These are phyloP conservation scores for Spinibarbus caldwelli DNA, from an alignment of 2,797 vertebrate species.

Conservation along the genomic window DNA sequence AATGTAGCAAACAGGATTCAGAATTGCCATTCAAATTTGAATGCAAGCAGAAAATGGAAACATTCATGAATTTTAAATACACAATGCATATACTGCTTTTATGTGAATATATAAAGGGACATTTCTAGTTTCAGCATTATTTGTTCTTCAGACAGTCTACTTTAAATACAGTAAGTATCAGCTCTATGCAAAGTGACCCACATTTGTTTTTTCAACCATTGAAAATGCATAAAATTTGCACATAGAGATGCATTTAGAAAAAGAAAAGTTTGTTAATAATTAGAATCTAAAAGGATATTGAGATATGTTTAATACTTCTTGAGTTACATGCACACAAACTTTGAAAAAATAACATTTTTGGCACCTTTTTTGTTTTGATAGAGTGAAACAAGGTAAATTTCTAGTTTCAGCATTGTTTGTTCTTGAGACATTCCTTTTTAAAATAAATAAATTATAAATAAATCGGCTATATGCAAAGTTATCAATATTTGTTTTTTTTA, in stretches of 20 bases:
- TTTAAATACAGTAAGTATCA: not conserved
- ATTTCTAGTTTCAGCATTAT: not conserved
- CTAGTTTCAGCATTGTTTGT: not conserved
- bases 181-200: too few species aligned
- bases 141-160: not conserved
- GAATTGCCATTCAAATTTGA: not conserved
- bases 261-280: not conserved
- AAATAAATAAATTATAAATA: not conserved
- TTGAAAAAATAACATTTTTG: not conserved
- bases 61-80: not conserved
- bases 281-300: not conserved
- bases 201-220: not conserved
- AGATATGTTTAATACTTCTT: not conserved
- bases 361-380: not conserved
- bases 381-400: not conserved
- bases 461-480: too few species aligned
- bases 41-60: not conserved
- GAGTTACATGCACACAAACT: not conserved
- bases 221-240: not conserved
- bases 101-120: not conserved
- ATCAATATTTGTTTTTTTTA: too few species aligned
- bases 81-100: too few species aligned
- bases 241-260: not conserved
- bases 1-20: not conserved
- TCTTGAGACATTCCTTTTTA: not conserved